Conservation (phyloP, 2,113 vertebrate genomes). For the Peromyscus maniculatus region DNA sequence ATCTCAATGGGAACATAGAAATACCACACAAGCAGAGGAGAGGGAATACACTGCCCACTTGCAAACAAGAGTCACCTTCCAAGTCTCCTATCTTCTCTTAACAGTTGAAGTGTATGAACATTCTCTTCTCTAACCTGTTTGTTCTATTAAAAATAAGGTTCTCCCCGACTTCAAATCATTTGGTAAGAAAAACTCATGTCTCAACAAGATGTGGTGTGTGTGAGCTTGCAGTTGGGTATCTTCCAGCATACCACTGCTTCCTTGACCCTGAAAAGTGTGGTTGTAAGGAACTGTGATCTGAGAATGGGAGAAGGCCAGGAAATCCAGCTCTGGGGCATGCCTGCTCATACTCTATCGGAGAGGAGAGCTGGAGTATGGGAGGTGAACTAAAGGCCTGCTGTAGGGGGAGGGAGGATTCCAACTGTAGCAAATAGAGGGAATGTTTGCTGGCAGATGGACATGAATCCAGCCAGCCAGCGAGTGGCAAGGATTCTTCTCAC, state of each 20-base stretch:
- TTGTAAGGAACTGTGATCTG: not conserved
- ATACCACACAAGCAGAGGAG: not conserved
- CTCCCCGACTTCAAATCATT: slow-evolving; percentile 21
- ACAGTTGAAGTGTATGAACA: not conserved
- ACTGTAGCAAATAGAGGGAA: not conserved
- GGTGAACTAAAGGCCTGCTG: too few species aligned
- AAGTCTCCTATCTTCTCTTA: not conserved
- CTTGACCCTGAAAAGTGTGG: not conserved
- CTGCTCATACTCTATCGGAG: not conserved
- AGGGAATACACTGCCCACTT: not conserved
- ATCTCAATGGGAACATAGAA: slow-evolving; percentile 3
- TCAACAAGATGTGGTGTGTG: not conserved
- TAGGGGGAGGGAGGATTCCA: not conserved
- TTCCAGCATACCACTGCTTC: not conserved
- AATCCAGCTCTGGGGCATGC: not conserved
- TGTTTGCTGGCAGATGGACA: not conserved
- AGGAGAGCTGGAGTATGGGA: not conserved
- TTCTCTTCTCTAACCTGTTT: not conserved
- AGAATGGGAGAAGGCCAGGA: not conserved
- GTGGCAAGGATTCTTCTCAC: not conserved
- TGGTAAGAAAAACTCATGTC: slow-evolving; percentile 35
- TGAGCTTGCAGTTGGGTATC: not conserved
- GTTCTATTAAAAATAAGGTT: slow-evolving; percentile 29
- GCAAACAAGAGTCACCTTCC: not conserved
- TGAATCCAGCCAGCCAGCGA: not conserved